These are phyloP conservation scores for Heliconius erato DNA, from an alignment of 2,888 invertebrate genomes.

Conservation along the genomic window DNA sequence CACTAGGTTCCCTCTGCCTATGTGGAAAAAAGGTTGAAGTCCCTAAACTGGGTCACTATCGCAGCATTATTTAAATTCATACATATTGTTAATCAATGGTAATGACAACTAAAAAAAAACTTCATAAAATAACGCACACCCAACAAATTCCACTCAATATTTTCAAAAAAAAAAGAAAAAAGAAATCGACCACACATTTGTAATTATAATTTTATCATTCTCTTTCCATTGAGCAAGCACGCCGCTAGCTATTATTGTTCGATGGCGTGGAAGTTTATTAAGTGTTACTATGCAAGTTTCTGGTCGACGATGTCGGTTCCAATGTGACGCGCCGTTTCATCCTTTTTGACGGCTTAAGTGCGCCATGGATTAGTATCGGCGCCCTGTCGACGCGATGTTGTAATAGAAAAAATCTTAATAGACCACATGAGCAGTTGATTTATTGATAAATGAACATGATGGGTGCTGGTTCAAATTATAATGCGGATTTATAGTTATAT, in stretches of 20 bases:
- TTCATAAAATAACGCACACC: background rate
- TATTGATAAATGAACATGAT: background rate
- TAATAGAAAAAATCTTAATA: slow-evolving; percentile 46
- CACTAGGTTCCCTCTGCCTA: too few species aligned
- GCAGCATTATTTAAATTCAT: too few species aligned
- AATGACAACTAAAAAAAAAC: background rate
- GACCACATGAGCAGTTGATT: background rate
- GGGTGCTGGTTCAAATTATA: background rate
- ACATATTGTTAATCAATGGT: too few species aligned
- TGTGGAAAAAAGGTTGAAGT: too few species aligned
- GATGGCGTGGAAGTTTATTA: slow-evolving; percentile 39
- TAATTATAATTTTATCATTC: slow-evolving; percentile 44
- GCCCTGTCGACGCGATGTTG: slow-evolving; percentile 50
- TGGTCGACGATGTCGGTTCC: slow-evolving; percentile 61
- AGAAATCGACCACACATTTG: background rate
- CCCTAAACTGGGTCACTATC: too few species aligned
- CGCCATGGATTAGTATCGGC: slow-evolving; percentile 68
- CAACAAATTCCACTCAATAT: background rate
- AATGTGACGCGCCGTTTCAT: slow-evolving; percentile 71
- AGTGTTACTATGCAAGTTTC: slow-evolving; percentile 46
- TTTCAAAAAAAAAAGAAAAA: background rate
- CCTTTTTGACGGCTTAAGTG: slow-evolving; percentile 75
- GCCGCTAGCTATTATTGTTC: slow-evolving; percentile 38
- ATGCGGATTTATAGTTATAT: background rate
- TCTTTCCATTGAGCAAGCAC: slow-evolving; percentile 39